phyloP scores from a whole-genome alignment of 2,113 vertebrate genomes.

The Aythya baeri region DNA sequence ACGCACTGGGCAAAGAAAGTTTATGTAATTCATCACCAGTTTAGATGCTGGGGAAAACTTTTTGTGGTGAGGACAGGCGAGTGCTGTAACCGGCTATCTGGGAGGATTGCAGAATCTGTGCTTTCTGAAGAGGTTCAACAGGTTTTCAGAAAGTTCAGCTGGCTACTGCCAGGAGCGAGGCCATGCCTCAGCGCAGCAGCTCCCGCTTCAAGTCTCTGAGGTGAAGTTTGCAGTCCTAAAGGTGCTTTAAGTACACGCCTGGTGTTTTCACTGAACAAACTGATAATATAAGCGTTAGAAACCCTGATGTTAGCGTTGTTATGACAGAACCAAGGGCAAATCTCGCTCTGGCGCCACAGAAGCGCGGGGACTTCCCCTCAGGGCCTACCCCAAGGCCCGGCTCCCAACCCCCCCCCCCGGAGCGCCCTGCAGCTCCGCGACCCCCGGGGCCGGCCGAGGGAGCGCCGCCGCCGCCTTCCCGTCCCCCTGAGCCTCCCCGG shows the following conservation, averaged over 20 bases:
- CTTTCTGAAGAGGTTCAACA: no score
- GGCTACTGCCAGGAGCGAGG: background rate
- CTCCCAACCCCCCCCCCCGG: background rate
- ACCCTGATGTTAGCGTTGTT: background rate
- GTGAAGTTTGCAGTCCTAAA: background rate
- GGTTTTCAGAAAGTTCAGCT: background rate
- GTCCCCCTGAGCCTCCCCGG: no score
- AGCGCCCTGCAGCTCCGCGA: background rate
- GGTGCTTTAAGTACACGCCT: fast-evolving
- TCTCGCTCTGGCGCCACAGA: background rate
- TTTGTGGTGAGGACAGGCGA: background rate
- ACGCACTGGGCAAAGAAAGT: background rate
- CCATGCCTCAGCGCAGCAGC: background rate
- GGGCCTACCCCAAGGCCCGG: background rate
- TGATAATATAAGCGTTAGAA: fast-evolving
- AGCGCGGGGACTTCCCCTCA: background rate
- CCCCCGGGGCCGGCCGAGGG: no score
- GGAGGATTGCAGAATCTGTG: no score
- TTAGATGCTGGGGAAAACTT: background rate
- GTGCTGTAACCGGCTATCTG: background rate
- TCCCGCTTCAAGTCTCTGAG: background rate
- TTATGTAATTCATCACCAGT: background rate
- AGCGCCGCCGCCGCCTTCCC: no score
- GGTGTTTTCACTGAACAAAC: background rate
- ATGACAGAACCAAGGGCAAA: fast-evolving